phyloP scores from a whole-genome alignment of 2,888 invertebrate species.

The Luperina nickerlii region DNA sequence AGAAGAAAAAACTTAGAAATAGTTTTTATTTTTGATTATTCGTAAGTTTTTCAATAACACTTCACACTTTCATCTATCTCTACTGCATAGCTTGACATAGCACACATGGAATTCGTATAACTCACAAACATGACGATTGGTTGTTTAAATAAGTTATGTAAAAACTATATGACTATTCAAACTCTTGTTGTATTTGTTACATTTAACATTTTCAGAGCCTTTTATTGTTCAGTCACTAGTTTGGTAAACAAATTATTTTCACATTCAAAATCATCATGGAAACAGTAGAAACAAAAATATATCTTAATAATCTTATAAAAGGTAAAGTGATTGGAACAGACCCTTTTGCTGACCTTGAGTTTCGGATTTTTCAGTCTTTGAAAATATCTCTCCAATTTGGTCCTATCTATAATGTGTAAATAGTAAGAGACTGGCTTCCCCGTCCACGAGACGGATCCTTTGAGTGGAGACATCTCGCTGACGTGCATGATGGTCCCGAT shows the following conservation, averaged over 20 bases:
- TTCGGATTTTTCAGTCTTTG: slow-evolving; percentile 97
- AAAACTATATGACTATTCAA: slow-evolving; percentile 23
- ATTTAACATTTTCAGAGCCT: slow-evolving; percentile 1
- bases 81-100: slow-evolving; percentile 36
- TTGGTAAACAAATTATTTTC: slow-evolving; percentile 38
- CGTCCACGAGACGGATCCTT: slow-evolving; percentile 99
- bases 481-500: slow-evolving; percentile 99
- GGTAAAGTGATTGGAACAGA: slow-evolving; percentile 84
- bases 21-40: slow-evolving; percentile 33
- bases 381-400: slow-evolving; percentile 98
- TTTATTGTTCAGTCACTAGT: slow-evolving; percentile 22
- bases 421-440: slow-evolving; percentile 99
- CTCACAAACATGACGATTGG: slow-evolving; percentile 49
- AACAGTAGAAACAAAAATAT: slow-evolving; percentile 7
- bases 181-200: slow-evolving; percentile 22
- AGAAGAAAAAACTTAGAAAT: slow-evolving; percentile 18
- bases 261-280: slow-evolving; percentile 46
- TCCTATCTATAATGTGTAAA: slow-evolving; percentile 99
- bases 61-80: slow-evolving; percentile 15
- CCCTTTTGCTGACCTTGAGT: slow-evolving; percentile 92
- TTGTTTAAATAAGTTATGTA: slow-evolving; percentile 55
- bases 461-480: slow-evolving; percentile 97
- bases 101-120: slow-evolving; percentile 7
- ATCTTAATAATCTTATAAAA: slow-evolving; percentile 61
- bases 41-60: slow-evolving; percentile 3